Evolutionary conservation across 1,140 invertebrate genomes (phyloP).

Genomic region (Temnothorax nylanderi): DNA sequence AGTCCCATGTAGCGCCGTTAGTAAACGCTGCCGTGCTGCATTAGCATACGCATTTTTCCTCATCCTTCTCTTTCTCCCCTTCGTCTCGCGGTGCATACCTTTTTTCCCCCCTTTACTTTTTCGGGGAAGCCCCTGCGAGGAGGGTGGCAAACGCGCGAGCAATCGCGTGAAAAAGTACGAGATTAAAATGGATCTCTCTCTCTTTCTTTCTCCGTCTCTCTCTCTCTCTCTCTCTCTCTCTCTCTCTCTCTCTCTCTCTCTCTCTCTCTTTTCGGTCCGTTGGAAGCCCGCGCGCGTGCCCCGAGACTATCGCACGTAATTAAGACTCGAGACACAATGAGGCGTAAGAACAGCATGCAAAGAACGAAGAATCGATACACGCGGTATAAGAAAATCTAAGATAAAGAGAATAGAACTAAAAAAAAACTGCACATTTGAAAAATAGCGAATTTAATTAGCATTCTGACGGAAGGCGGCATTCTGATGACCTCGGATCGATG

Average conservation of each 20-base stretch:
- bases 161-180: slow-evolving; percentile 41
- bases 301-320: slow-evolving; percentile 30
- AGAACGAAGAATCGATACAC: neutral
- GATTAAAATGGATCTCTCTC: slow-evolving; percentile 22
- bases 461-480: neutral
- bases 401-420: neutral
- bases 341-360: neutral
- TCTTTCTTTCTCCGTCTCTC: neutral
- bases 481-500: neutral
- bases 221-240: neutral
- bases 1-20: slow-evolving; percentile 73
- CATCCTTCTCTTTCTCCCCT: slow-evolving; percentile 32
- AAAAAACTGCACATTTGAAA: neutral
- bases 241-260: neutral
- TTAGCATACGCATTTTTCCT: slow-evolving; percentile 72
- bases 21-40: slow-evolving; percentile 73
- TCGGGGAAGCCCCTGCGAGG: slow-evolving; percentile 62
- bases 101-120: slow-evolving; percentile 71
- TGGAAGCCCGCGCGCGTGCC: slow-evolving; percentile 33
- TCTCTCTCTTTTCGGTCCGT: neutral
- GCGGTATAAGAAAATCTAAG: neutral
- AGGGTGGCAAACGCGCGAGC: slow-evolving; percentile 20
- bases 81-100: slow-evolving; percentile 12
- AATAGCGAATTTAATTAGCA: slow-evolving; percentile 8
- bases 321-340: slow-evolving; percentile 29